Evolutionary conservation across 2,797 vertebrate genomes (phyloP), one percentile per base, ranked within the genome.

Genomic region (Leptatherina wallacei): DNA sequence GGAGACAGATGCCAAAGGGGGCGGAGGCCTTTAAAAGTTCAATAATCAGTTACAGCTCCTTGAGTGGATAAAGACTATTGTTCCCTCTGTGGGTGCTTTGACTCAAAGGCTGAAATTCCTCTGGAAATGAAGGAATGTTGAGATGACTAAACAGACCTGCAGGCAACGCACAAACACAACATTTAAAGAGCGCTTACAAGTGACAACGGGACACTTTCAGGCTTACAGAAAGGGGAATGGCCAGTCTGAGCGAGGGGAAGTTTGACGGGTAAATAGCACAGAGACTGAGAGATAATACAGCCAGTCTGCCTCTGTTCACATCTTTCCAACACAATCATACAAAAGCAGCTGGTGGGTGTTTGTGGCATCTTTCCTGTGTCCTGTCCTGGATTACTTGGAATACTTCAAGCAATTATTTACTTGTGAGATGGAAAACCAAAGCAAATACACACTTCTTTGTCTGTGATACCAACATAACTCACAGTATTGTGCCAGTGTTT

Each of bases 121-220:
- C 6, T 1, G 10, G 35, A 66, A 38, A 22, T 18, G 18, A 40
- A 90, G 81, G 89, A 85, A 88, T 87, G 86, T 59, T 14, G 69
- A 77, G n/a, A 54, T 52, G 55, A 70, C 14, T 73, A n/a, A 71
- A 67, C 71, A 72, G 32, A 33, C 73, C 84, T 57, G 63, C 38
- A 68, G 76, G 77, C 56, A 9, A 33, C n/a, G 7, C 12, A 61
- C 8, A 1, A 44, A 29, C 8, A 40, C n/a, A 44, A 22, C 75
- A 78, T 79, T 81, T 72, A 68, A 32, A 33, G 4, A 10, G 29
- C 2, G 32, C 29, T 32, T 30, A 2, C 5, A 55, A 4, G 10
- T 5, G 54, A 7, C 27, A 32, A 56, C 44, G n/a, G 7, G 44
- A 20, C 20, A 47, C 20, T 42, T 42, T 42, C 14, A 42, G 40